Conservation (phyloP, 2,113 vertebrate genomes). For the Monarcha castaneiventris region DNA sequence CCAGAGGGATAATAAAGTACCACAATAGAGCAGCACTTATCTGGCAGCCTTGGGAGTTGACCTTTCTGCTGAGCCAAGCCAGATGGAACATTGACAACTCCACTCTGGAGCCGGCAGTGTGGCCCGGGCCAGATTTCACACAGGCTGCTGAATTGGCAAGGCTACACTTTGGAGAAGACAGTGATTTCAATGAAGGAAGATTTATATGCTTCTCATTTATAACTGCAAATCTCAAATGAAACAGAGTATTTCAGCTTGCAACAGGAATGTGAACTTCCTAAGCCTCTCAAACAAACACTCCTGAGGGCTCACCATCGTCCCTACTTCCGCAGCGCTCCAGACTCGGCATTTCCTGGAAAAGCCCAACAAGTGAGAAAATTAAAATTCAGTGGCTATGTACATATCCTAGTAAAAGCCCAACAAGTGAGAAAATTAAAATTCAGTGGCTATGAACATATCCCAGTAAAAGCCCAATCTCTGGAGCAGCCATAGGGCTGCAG, state of each 20-base stretch:
- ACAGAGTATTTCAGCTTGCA: background rate
- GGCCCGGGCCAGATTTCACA: background rate
- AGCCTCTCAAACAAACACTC: background rate
- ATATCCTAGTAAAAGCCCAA: background rate
- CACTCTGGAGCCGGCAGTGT: fast-evolving
- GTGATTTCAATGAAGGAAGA: background rate
- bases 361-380: background rate
- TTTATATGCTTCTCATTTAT: background rate
- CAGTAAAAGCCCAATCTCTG: background rate
- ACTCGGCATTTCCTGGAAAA: background rate
- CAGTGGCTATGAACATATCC: too few relatives aligned
- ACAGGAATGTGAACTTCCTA: background rate
- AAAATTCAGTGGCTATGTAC: background rate
- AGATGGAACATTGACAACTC: fast-evolving
- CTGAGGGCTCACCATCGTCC: fast-evolving
- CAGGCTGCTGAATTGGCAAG: background rate
- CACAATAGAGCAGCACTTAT: background rate
- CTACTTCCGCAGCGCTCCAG: background rate
- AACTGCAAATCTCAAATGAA: background rate
- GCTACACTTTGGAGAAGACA: background rate
- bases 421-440: too few relatives aligned
- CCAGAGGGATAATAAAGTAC: background rate
- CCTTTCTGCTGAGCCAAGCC: background rate
- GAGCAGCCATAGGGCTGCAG: background rate
- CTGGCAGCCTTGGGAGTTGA: background rate